A percentile compares a stretch with the other conserved stretches of the same genome.
Conservation (phyloP, 2,888 invertebrate species). For the Junonia oenone region DNA sequence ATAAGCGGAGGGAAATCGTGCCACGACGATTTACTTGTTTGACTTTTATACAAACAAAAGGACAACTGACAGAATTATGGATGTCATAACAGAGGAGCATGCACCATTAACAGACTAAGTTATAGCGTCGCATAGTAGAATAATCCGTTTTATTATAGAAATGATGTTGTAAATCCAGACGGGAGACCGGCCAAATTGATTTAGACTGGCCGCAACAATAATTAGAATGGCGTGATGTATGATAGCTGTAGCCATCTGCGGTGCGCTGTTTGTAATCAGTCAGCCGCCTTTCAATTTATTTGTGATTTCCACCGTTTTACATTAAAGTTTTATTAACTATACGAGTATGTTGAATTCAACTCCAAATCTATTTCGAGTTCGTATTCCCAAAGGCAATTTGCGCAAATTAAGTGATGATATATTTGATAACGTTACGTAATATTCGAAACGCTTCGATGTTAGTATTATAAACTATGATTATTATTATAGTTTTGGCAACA, state of each 20-base stretch:
- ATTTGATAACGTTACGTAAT: no score
- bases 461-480: no score
- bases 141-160: conserved; percentile 60
- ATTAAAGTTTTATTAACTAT: background rate
- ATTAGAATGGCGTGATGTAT: conserved; percentile 57
- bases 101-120: conserved; percentile 60
- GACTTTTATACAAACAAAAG: conserved; percentile 26
- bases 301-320: background rate
- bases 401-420: background rate
- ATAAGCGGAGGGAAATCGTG: conserved; percentile 44
- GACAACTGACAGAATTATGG: conserved; percentile 45
- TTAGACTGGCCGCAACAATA: conserved; percentile 60
- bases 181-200: conserved; percentile 53
- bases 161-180: conserved; percentile 51
- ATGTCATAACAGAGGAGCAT: conserved; percentile 54
- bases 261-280: conserved; percentile 28
- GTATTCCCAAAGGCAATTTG: background rate
- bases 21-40: conserved; percentile 31
- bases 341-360: background rate
- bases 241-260: conserved; percentile 30
- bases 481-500: no score
- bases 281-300: conserved; percentile 20
- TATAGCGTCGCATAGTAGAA: conserved; percentile 50
- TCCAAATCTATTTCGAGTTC: background rate
- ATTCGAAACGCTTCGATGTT: no score